Conservation (phyloP, 30 jellyfish, hydroid and myxozoan genomes). For the Catostylus mosaicus region DNA sequence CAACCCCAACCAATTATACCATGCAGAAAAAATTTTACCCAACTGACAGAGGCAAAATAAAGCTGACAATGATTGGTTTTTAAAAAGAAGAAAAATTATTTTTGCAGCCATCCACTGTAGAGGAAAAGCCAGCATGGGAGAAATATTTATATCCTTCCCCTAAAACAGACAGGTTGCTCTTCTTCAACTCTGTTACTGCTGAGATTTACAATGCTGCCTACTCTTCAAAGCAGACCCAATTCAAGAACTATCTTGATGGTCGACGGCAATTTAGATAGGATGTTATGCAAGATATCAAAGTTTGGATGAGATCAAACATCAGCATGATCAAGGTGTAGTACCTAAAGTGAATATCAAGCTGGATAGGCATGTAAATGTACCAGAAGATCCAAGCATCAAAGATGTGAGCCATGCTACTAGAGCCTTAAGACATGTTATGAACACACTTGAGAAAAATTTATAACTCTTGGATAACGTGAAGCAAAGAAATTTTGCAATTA, state of each 20-base stretch:
- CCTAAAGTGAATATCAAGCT: conserved; percentile 15
- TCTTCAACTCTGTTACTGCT: conserved; percentile 17
- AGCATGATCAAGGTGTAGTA: conserved; percentile 20
- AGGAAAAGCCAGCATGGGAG: neutral
- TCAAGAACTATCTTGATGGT: conserved; percentile 28
- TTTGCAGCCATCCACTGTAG: neutral
- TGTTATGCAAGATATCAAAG: conserved; percentile 24
- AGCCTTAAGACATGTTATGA: conserved; percentile 15
- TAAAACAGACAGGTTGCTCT: conserved; percentile 22
- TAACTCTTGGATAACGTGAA: neutral
- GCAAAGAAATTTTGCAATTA: neutral
- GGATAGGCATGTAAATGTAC: conserved; percentile 14
- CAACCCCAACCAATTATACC: too few species aligned
- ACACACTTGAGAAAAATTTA: neutral
- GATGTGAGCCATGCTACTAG: conserved; percentile 25
- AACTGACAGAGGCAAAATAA: neutral
- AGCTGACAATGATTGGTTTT: neutral
- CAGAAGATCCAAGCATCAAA: too few species aligned
- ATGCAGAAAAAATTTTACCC: too few species aligned
- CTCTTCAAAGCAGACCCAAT: conserved; percentile 45
- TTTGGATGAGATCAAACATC: neutral
- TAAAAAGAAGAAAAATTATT: neutral
- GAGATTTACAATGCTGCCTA: conserved; percentile 47
- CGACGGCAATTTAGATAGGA: conserved; percentile 26
- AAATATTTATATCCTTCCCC: neutral